Conservation (phyloP, 2,797 vertebrate species). For the Rhinatrema bivittatum region DNA sequence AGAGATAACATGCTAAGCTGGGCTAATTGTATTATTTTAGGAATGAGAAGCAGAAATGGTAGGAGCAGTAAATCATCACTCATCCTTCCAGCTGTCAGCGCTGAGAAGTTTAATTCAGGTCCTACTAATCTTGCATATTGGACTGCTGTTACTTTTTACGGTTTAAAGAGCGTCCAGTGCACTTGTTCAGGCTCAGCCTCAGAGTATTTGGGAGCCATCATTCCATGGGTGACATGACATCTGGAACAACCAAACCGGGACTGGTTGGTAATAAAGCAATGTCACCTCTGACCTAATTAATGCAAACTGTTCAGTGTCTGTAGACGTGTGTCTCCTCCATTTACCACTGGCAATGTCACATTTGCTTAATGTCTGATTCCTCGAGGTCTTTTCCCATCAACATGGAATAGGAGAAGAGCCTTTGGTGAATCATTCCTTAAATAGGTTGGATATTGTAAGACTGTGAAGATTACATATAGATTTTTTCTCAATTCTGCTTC, state of each 20-base stretch:
- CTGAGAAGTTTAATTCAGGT: background rate
- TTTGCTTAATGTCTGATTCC: too few relatives aligned
- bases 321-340: too few relatives aligned
- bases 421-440: too few relatives aligned
- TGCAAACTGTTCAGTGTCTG: too few relatives aligned
- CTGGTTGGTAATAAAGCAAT: slow-evolving; percentile 5
- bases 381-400: too few relatives aligned
- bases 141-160: background rate
- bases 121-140: rapidly evolving
- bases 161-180: too few relatives aligned
- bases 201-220: background rate
- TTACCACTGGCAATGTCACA: too few relatives aligned
- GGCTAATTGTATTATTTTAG: slow-evolving; percentile 31
- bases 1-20: background rate
- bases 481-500: too few relatives aligned
- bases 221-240: background rate
- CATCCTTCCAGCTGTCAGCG: slow-evolving; percentile 10
- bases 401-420: too few relatives aligned
- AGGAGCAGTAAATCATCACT: background rate
- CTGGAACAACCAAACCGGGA: background rate
- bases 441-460: too few relatives aligned
- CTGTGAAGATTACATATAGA: too few relatives aligned
- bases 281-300: slow-evolving; percentile 25
- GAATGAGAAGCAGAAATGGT: background rate
- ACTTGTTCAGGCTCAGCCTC: too few relatives aligned